These are phyloP conservation scores for Odocoileus hemionus DNA, from an alignment of 2,113 vertebrate genomes.

Conservation along the genomic window DNA sequence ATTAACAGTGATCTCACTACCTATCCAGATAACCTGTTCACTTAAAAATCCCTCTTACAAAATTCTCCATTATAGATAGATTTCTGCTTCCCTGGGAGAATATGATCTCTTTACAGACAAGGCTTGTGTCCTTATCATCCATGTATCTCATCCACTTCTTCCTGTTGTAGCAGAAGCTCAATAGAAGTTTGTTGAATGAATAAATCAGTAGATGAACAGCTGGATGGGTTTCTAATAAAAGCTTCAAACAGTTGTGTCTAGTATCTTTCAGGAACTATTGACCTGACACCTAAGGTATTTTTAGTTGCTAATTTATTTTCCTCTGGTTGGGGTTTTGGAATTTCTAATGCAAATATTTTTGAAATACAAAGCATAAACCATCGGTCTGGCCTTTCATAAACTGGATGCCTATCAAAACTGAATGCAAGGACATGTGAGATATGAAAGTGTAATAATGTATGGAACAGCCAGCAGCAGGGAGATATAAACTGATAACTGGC, in stretches of 20 bases:
- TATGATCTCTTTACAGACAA: neutral
- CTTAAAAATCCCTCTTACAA: neutral
- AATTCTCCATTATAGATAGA: neutral
- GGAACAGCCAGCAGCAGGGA: neutral
- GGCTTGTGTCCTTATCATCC: neutral
- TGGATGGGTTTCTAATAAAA: constrained; percentile 58
- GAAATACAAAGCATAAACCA: constrained; percentile 51
- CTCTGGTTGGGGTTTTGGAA: constrained; percentile 30
- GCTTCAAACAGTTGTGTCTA: constrained; percentile 28
- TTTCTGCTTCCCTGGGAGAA: neutral
- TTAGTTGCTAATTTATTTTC: constrained; percentile 50
- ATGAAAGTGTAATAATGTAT: neutral
- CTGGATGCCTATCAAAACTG: neutral
- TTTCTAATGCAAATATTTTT: constrained; percentile 55
- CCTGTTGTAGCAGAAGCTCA: constrained; percentile 29
- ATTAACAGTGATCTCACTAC: neutral
- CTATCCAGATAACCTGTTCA: neutral
- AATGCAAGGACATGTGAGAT: neutral
- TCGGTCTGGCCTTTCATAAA: constrained; percentile 12
- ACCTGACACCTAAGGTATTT: constrained; percentile 51
- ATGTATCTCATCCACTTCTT: neutral
- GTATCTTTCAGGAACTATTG: constrained; percentile 48
- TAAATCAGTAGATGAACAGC: constrained; percentile 50
- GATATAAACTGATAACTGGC: neutral
- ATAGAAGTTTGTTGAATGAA: constrained; percentile 45